These are phyloP conservation scores for Zaprionus bogoriensis DNA, from an alignment of 2,888 invertebrate genomes.

Conservation along the genomic window DNA sequence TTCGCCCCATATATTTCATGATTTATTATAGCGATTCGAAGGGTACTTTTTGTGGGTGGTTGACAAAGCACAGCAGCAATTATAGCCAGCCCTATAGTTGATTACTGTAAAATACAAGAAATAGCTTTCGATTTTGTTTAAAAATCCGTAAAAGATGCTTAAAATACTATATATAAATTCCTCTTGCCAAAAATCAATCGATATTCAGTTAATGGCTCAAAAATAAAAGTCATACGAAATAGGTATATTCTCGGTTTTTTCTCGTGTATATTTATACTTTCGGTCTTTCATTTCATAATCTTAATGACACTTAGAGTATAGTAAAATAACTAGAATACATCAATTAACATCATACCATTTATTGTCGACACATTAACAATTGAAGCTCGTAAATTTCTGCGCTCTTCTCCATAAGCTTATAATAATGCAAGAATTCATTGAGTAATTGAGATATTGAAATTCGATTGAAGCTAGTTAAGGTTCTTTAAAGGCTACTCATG, in stretches of 20 bases:
- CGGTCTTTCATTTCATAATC: slow-evolving; percentile 64
- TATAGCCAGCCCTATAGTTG: no score
- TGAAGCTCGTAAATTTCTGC: slow-evolving; percentile 61
- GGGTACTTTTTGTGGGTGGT: no score
- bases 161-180: no score
- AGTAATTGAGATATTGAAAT: slow-evolving; percentile 45
- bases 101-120: no score
- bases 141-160: no score
- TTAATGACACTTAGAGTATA: slow-evolving; percentile 44
- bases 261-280: slow-evolving; percentile 52
- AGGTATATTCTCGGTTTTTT: slow-evolving; percentile 5
- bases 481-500: slow-evolving; percentile 27
- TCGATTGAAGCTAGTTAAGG: slow-evolving; percentile 31
- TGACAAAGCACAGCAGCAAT: no score
- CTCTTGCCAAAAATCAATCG: no score
- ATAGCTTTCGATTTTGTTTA: no score
- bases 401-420: no score
- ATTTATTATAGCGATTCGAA: no score
- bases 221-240: neutral
- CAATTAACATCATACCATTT: slow-evolving; percentile 52
- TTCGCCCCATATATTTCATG: no score
- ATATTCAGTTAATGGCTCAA: no score
- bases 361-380: slow-evolving; percentile 65
- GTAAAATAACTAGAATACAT: slow-evolving; percentile 47
- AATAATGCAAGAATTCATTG: slow-evolving; percentile 18